Percentiles rank a stretch among this genome's conserved stretches.
Conservation (phyloP, 1,140 invertebrate genomes). For the Camponotus floridanus region DNA sequence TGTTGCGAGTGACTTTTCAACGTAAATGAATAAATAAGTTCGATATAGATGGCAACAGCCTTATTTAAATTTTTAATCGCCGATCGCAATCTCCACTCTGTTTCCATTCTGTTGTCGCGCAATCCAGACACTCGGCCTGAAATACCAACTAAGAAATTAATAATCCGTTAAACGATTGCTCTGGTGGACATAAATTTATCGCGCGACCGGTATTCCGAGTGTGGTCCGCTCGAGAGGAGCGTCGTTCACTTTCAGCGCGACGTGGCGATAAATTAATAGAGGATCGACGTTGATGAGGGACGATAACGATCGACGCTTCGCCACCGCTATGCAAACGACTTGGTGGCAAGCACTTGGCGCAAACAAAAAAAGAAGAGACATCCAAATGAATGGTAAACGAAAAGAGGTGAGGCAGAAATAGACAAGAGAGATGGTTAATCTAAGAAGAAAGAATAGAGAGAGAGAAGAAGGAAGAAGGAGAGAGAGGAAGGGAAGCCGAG, state of each 20-base stretch:
- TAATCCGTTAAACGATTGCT: constrained; percentile 72
- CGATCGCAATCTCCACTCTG: neutral
- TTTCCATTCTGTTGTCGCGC: constrained; percentile 1
- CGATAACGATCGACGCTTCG: constrained; percentile 73
- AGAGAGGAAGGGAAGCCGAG: neutral
- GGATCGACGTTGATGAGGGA: constrained; percentile 76
- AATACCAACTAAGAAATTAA: constrained; percentile 55
- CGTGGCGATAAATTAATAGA: constrained; percentile 74
- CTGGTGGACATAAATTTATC: constrained; percentile 71
- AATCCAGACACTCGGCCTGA: constrained; percentile 14
- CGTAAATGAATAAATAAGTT: constrained; percentile 29
- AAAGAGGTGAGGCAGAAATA: constrained; percentile 19
- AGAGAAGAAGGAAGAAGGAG: neutral
- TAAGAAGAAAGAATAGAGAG: constrained; percentile 5
- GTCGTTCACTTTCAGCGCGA: constrained; percentile 63
- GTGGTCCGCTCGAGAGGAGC: constrained; percentile 65
- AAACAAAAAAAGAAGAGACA: constrained; percentile 56
- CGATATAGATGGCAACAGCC: neutral
- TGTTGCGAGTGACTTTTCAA: constrained; percentile 6
- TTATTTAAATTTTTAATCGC: constrained; percentile 51
- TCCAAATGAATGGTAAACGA: constrained; percentile 21
- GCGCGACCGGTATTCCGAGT: constrained; percentile 67
- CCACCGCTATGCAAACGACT: constrained; percentile 67
- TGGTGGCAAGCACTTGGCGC: constrained; percentile 67
- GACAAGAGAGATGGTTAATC: constrained; percentile 13